These are phyloP conservation scores for Arctocebus calabarensis DNA, from an alignment of 2,797 vertebrate species.

Conservation along the genomic window DNA sequence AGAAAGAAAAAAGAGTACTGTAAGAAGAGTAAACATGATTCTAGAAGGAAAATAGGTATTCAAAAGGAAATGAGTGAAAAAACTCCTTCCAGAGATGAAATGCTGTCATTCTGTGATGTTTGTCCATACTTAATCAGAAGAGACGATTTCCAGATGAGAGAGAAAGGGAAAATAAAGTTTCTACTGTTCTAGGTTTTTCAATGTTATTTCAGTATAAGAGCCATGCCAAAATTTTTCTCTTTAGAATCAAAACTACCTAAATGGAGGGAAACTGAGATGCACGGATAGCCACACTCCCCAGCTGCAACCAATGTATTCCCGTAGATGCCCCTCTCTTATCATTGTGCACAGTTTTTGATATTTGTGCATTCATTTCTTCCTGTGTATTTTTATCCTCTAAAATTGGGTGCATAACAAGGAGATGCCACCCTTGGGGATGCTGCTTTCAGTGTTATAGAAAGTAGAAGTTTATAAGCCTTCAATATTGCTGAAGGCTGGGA, in stretches of 20 bases:
- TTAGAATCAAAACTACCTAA: background rate
- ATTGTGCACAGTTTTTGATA: background rate
- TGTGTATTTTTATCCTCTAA: background rate
- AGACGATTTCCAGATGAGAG: conserved; percentile 25
- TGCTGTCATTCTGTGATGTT: conserved; percentile 18
- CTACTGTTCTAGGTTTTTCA: background rate
- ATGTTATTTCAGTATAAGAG: background rate
- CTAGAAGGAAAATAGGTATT: conserved; percentile 1
- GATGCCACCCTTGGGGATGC: background rate
- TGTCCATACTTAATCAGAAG: background rate
- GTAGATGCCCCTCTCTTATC: background rate
- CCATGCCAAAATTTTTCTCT: background rate
- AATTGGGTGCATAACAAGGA: background rate
- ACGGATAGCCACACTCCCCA: background rate
- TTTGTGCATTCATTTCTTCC: background rate
- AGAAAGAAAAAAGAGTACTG: background rate
- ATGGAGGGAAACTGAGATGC: background rate
- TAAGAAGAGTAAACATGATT: conserved; percentile 17
- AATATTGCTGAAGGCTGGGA: background rate
- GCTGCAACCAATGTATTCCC: background rate
- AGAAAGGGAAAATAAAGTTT: conserved; percentile 35
- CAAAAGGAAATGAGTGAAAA: conserved; percentile 23
- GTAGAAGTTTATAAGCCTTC: background rate
- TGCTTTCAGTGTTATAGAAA: background rate
- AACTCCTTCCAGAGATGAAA: background rate